phyloP scores from a whole-genome alignment of 2,888 invertebrate genomes.

The Chymomyza fuscimana region DNA sequence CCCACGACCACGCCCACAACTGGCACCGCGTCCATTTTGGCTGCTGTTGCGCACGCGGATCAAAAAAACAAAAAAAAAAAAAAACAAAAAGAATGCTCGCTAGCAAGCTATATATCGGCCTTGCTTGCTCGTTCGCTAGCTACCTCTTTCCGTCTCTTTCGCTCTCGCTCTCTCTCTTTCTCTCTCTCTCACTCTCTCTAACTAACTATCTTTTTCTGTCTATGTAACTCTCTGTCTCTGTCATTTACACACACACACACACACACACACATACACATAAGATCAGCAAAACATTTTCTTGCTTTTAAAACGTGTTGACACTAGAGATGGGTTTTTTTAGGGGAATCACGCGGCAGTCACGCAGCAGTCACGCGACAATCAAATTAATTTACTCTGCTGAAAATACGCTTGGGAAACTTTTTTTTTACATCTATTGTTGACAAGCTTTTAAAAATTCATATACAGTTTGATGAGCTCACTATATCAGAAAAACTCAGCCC shows the following conservation, averaged over 20 bases:
- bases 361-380: too few species aligned
- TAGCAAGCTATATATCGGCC: not conserved
- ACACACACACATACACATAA: not conserved
- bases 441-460: too few species aligned
- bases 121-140: not conserved
- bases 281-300: slow-evolving; percentile 10
- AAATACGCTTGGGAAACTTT: too few species aligned
- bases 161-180: slow-evolving; percentile 40
- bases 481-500: too few species aligned
- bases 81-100: slow-evolving; percentile 13
- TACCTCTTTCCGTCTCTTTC: slow-evolving; percentile 29
- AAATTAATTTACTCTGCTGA: too few species aligned
- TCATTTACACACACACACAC: slow-evolving; percentile 15
- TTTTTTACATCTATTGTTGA: too few species aligned
- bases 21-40: slow-evolving; percentile 16
- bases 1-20: slow-evolving; percentile 32
- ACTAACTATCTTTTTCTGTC: slow-evolving; percentile 24
- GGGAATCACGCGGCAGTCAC: too few species aligned
- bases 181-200: slow-evolving; percentile 24
- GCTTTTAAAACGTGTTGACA: not conserved
- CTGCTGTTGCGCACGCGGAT: slow-evolving; percentile 52
- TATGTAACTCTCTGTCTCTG: slow-evolving; percentile 1
- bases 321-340: not conserved
- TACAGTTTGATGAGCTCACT: too few species aligned
- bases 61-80: slow-evolving; percentile 21